Evolutionary conservation across 2,113 vertebrate species (phyloP), one percentile per base, ranked within the genome.

Genomic region (Archocentrus centrarchus): DNA sequence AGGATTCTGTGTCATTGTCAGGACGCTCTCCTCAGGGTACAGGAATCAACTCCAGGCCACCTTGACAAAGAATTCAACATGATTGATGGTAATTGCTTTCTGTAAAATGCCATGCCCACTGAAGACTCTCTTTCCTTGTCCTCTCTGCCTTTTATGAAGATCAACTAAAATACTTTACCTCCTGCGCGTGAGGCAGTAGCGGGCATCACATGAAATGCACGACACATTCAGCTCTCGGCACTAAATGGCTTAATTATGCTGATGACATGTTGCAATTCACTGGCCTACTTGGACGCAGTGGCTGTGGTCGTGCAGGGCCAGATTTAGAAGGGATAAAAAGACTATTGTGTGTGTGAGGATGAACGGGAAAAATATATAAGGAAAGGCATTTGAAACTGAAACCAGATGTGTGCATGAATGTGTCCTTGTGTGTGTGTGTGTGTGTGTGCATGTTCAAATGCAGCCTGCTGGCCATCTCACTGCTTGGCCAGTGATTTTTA

Each of bases 81-180:
- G 95, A 95, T 91, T 94, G 92, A 96, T 95, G 93, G 91, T 94
- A 92, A 95, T 95, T 95, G 93, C 93, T 82, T 92, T 88, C 93
- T 82, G 79, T 91, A 80, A 92, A 94, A 94, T 82, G 83, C 84
- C 84, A 89, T 44, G 30, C 85, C 85, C 77, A 84, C 86, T 83
- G 86, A 90, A 87, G 87, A 83, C 86, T 87, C 77, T 79, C 66
- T 77, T 62, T 80, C 30, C 24, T 85, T 83, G 86, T 81, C 61
- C 59, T 77, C 57, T 35, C 44, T 30, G 76, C 81, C 85, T 91
- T 86, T 91, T 81, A 82, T 68, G 79, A 77, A 64, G 70, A 82
- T 60, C 44, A 64, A 50, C 81, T 84, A 37, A 89, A 88, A 89
- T 86, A 84, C 85, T 91, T 82, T 27, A 89, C 58, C 81, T 90